Evolutionary conservation across 2,888 invertebrate genomes (phyloP), one percentile per base, ranked within the genome.

Genomic region (Drosophila merina): DNA sequence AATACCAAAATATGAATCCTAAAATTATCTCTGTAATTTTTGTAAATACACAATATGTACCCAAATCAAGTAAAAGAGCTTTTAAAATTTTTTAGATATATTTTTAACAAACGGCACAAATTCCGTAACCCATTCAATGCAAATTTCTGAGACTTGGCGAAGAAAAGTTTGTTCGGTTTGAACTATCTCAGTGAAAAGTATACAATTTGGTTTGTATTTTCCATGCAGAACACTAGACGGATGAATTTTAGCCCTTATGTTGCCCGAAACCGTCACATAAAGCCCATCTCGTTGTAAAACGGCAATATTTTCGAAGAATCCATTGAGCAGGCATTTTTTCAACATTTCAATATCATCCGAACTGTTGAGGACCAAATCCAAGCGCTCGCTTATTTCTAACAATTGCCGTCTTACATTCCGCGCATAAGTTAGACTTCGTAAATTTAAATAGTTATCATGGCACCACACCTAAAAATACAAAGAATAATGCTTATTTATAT

Each of bases 181-280:
- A n/a, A 98, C 94, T 48, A 98, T 93, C 92, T 98, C 98, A 0
- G 96, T 95, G 92, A 96, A 98, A 54, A 97, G 89, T 0, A 98
- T 93, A 68, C 95, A 94, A 20, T 94, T 94, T 5, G 97, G 95
- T 62, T 95, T 95, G 72, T 90, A 90, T 48, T 89, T 90, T 30
- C 89, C 81, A 89, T 92, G 92, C 50, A 98, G 92, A 30, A 94
- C 94, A 50, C 96, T 96, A 38, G 96, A 95, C 0, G 98, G 98
- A 93, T 98, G 98, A 80, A 98, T 95, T 68, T 93, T 92, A 8
- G 97, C 97, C 44, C 93, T 93, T 92, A 95, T 94, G 76, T 94
- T 89, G 73, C 89, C 88, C 72, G 93, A 93, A 91, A 96, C 94
- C 55, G 95, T 94, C 63, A 94, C 89, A 89, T 96, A 96, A 78